Conservation (phyloP, 2,888 invertebrate genomes). For the Catocala fraxini region DNA sequence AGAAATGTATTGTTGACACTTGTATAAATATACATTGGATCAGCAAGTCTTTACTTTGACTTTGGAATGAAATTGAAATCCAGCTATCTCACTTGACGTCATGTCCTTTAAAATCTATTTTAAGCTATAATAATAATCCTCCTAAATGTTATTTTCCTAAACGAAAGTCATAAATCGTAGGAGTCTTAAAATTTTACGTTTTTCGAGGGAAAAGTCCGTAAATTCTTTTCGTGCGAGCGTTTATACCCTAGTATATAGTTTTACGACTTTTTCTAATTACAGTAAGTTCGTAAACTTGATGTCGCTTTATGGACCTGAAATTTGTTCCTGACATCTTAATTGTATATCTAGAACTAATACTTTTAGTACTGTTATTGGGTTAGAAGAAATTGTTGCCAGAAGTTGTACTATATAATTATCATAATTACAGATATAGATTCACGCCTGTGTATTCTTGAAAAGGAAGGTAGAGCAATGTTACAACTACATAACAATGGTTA, state of each 20-base stretch:
- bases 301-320: slow-evolving; percentile 36
- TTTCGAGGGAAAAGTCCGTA: slow-evolving; percentile 35
- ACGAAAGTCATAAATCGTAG: slow-evolving; percentile 20
- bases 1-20: no score
- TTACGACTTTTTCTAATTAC: slow-evolving; percentile 50
- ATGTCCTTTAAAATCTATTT: not conserved
- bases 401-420: no score
- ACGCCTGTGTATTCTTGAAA: no score
- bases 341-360: slow-evolving; percentile 41
- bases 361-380: not conserved
- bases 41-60: no score
- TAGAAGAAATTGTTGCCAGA: no score
- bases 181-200: slow-evolving; percentile 25
- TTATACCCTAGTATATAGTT: slow-evolving; percentile 42
- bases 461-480: no score
- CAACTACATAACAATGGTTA: no score
- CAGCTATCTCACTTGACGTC: not conserved
- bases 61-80: no score
- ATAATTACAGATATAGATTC: no score
- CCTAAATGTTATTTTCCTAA: slow-evolving; percentile 11
- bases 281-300: slow-evolving; percentile 25
- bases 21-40: no score
- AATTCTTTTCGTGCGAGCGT: slow-evolving; percentile 31
- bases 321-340: slow-evolving; percentile 49
- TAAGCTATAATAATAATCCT: not conserved